Base-by-base conservation (phyloP, 2,888 invertebrate genomes). In the Drosophila mimetica region DNA sequence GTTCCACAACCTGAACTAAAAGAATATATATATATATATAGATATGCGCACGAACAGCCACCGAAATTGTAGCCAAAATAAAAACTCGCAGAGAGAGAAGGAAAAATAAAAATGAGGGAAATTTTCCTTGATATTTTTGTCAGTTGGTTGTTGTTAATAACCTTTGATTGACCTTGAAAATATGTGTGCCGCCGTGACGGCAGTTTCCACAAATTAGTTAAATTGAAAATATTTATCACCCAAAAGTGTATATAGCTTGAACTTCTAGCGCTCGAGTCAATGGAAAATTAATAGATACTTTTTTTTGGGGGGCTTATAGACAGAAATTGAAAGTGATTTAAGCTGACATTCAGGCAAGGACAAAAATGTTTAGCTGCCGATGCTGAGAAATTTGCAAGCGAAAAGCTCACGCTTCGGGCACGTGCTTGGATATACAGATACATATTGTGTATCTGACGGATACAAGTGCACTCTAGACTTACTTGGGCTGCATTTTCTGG, bases 131-230 rank as follows among this genome's bases (percentile, higher is more conserved):
- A 71, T 63, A 76, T 63, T 72, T 75, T 74, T 64, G 77, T 77
- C 63, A 63, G 61, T 87, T 80, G 46, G 46, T 46, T 46, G 64
- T 64, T 76, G 74, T 80, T 71, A 75, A 83, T 84, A 89, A 90
- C 89, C 89, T 89, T 77, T 84, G 74, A 74, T 77, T 89, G 88
- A 89, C 89, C 89, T 89, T 89, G 90, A 89, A 77, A 78, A 72
- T 63, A 73, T 77, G 71, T 88, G 58, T 72, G 63, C 16, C 73
- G 64, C n/a, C 14, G 30, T 42, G 41, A 16, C 42, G 36, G 47
- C 42, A 57, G 44, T 67, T 69, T 73, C 42, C 47, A 28, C 77
- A 85, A 78, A 74, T 76, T 71, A 71, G 51, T 77, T 75, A 71
- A 83, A 79, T 83, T 82, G 79, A 71, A 66, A 79, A 74, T 64